Base-by-base conservation (phyloP, 2,797 vertebrate species). In the Danionella dracula region DNA sequence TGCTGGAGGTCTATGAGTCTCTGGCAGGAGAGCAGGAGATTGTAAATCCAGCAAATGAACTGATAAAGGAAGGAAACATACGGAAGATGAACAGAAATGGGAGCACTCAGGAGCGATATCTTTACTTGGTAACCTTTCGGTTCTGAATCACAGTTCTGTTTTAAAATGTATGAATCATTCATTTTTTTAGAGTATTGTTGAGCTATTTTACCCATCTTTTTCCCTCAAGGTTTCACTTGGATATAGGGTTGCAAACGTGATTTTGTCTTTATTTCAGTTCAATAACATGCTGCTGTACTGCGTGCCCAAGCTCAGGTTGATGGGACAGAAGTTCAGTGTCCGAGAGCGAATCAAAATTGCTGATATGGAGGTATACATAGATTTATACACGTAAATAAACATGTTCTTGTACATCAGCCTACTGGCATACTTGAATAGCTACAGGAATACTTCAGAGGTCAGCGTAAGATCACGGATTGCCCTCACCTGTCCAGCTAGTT, bases 271-370 rank as follows among this genome's bases (percentile, higher is more conserved):
- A 12, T 73, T 56, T 2, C 83, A 99, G 96, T 98, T 99, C 83
- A 98, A 98, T 84, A 97, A 94, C 69, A 97, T 97, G 94, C 80
- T 99, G 78, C 91, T 99, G 16, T 98, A 99, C 83, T 99, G 96
- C 19, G 94, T 98, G 76, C 96, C 96, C 65, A 97, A 97, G 74
- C 88, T 98, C 71, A 81, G 96, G 68, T 88, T 99, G 70, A 97
- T 96, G 71, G 96, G 96, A 48, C 96, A 98, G 86, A 98, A 97
- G 84, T 97, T 97, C 84, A 98, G 96, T 1, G 94, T 99, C 70
- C 86, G 96, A 62, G 95, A 96, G 83, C 92, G 93, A 82, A 95
- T 99, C 56, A 92, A 98, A 84, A 94, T 99, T 38, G 92, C 93
- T 1, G 95, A 90, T 79, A 90, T 99, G 83, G 94, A 98, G 95